phyloP scores from a whole-genome alignment of 2,113 vertebrate species.

The Sinosuthora webbiana region DNA sequence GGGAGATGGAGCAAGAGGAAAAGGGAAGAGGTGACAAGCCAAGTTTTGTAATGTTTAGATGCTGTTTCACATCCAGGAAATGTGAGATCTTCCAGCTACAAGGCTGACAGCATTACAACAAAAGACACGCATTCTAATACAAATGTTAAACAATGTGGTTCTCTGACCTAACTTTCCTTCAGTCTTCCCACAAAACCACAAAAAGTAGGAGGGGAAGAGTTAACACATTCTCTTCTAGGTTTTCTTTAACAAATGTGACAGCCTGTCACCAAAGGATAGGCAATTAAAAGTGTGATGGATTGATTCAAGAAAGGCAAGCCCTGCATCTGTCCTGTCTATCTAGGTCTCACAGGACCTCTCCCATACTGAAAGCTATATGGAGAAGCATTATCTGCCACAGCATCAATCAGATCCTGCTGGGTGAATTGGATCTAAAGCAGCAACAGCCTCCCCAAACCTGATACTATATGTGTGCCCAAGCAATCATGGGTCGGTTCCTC shows the following conservation, averaged over 20 bases:
- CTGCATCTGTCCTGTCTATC: not conserved
- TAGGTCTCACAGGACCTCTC: not conserved
- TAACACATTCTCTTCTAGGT: not conserved
- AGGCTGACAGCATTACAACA: not conserved
- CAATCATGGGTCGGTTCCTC: not conserved
- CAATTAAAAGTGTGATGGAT: not conserved
- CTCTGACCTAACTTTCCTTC: constrained; percentile 16
- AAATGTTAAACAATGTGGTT: not conserved
- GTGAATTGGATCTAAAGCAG: not conserved
- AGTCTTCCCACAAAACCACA: constrained; percentile 55
- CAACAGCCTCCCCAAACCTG: not conserved
- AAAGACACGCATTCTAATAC: not conserved
- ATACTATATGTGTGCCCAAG: fast-evolving
- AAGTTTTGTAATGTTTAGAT: not conserved
- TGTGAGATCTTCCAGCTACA: not conserved
- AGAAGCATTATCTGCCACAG: not conserved
- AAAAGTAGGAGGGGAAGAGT: not conserved
- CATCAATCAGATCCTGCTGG: not conserved
- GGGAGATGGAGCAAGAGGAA: not conserved
- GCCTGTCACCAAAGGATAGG: not conserved
- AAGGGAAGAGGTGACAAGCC: not conserved
- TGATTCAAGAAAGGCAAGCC: not conserved
- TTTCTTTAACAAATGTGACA: not conserved
- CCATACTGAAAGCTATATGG: not conserved
- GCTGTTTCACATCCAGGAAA: constrained; percentile 23